Evolutionary conservation across 2,113 vertebrate species (phyloP).

Genomic region (Erinaceus europaeus): DNA sequence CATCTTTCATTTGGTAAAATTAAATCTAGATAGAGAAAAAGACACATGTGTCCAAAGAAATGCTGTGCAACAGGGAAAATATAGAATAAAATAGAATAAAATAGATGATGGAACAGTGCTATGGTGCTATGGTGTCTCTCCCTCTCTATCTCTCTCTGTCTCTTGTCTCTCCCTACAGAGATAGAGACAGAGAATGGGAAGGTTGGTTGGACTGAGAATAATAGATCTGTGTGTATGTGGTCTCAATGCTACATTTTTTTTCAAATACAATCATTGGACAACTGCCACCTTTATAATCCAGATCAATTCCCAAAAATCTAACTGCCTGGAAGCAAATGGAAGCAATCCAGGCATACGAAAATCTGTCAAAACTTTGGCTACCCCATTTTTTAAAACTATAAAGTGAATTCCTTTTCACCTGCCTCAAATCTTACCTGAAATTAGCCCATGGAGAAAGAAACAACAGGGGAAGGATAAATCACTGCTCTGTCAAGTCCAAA

Average conservation of each 20-base stretch:
- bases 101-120: too few relatives aligned
- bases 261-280: constrained; percentile 20
- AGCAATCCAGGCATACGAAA: neutral
- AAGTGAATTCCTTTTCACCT: constrained; percentile 23
- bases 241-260: neutral
- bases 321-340: constrained; percentile 15
- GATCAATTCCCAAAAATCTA: neutral
- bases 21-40: too few relatives aligned
- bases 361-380: neutral
- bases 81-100: too few relatives aligned
- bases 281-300: constrained; percentile 7
- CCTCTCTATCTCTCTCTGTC: too few relatives aligned
- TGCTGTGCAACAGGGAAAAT: too few relatives aligned
- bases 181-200: too few relatives aligned
- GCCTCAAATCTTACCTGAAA: constrained; percentile 22
- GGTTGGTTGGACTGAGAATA: too few relatives aligned
- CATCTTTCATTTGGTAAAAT: too few relatives aligned
- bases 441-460: constrained; percentile 27
- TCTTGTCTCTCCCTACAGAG: too few relatives aligned
- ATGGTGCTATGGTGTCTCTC: too few relatives aligned
- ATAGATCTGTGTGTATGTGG: too few relatives aligned
- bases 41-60: too few relatives aligned
- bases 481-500: constrained; percentile 46
- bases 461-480: constrained; percentile 48
- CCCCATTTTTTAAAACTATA: neutral